These are phyloP conservation scores for Picathartes gymnocephalus DNA, from an alignment of 2,113 vertebrate genomes.

Conservation along the genomic window DNA sequence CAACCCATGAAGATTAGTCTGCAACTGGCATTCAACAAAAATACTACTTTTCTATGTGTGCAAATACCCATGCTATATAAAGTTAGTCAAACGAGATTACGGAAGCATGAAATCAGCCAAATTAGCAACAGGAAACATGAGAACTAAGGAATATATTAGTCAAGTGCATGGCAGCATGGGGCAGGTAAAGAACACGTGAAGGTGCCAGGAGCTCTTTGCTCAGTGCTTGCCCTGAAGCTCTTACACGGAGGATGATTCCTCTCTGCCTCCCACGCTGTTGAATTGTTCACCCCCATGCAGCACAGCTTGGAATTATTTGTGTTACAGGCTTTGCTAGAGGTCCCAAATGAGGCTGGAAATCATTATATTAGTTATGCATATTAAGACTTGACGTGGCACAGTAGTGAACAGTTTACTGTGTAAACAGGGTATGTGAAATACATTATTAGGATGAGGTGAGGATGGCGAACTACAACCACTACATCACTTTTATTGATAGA, in stretches of 20 bases:
- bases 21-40: neutral
- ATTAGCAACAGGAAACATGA: neutral
- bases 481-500: neutral
- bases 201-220: neutral
- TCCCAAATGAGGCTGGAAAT: neutral
- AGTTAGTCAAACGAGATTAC: neutral
- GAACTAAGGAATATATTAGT: neutral
- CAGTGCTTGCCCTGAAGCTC: neutral
- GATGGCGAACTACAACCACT: too few relatives aligned
- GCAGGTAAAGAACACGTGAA: neutral
- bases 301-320: neutral
- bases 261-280: neutral
- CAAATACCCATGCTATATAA: neutral
- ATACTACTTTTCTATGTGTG: neutral
- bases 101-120: neutral
- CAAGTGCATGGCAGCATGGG: neutral
- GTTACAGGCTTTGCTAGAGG: neutral
- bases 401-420: neutral
- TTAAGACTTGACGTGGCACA: neutral
- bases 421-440: neutral
- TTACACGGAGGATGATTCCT: neutral
- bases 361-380: neutral
- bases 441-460: neutral
- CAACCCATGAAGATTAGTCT: neutral
- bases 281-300: rapidly evolving